Base-by-base conservation (phyloP, 2,888 invertebrate species). In the Orthosia gothica region DNA sequence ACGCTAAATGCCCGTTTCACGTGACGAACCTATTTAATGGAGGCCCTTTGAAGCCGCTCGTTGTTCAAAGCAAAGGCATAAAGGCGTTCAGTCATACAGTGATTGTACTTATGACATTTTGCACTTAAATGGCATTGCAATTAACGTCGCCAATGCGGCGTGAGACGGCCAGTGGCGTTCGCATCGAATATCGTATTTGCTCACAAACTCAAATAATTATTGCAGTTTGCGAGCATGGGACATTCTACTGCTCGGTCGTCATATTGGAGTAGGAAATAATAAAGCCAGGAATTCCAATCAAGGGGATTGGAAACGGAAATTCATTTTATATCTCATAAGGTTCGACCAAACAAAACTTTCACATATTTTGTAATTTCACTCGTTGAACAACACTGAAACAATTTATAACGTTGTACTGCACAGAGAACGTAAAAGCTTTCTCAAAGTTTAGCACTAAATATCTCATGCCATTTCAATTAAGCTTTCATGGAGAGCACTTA, bases 81-180 rank as follows among this genome's bases (percentile, higher is more conserved):
- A 70, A 69, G 66, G 62, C 71, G 61, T 77, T 64, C 82, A 72
- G 71, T 76, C 59, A 68, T 55, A 69, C 67, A 47, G 15, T 61
- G 82, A 70, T 62, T 77, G 78, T 67, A 72, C 71, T 72, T 81
- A 69, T 68, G 72, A 82, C 85, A 82, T 85, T 72, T 70, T 76
- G 69, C 69, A 82, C 67, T 76, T 67, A 77, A 70, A 82, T 68
- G 63, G 65, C 54, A 65, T 58, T 61, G 55, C 66, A 77, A 85
- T 85, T 82, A 82, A 76, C 55, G 63, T 66, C 66, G 70, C 64
- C 72, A 84, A 82, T 70, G 72, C 70, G 32, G 57, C 69, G 50
- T 70, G 63, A 63, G 67, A 67, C 58, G 78, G n/a, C 68, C 76
- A 69, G 32, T 63, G 57, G 45, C 59, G 59, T 26, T 54, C 52